Base-by-base conservation (phyloP, 2,113 vertebrate genomes). In the Pelecanoides urinatrix region DNA sequence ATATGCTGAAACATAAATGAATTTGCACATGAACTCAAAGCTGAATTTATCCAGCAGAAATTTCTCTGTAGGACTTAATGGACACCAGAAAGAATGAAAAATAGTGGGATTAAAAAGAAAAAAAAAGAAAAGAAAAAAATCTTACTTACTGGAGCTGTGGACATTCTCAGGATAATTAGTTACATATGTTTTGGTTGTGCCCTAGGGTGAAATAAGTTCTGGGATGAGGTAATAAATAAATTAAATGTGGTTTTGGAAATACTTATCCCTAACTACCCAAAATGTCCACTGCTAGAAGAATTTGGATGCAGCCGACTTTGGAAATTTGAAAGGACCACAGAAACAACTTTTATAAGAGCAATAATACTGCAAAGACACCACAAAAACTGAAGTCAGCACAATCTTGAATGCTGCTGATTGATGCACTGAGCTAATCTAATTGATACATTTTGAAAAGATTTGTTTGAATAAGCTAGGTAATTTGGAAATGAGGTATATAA, bases 201-300 rank as follows among this genome's bases (percentile, higher is more conserved):
- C 96, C 97, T 88, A 71, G 96, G 87, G 95, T 97, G 90, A 97
- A 96, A 96, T 95, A 96, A 97, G 62, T 96, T 90, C 93, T 97
- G 44, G 44, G 95, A 97, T 97, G 97, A 97, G 97, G 96, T 97
- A 97, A 97, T 97, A 97, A 97, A 97, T 94, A 97, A 97, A 97
- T 95, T 95, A 94, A 97, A 94, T 92, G 93, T 95, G 94, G 96
- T 89, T 97, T 97, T 97, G 96, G 95, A 97, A 97, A 97, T 55
- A 94, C 78, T 95, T 96, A 95, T 94, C 73, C 86, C 23, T 93
- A 93, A 88, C 95, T 96, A 94, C 78, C 94, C 95, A 87, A 92
- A 96, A 97, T 68, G 92, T 97, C 94, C 95, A 96, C 66, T 90
- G 94, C 85, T 93, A 78, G 66, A 95, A 96, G 77, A 94, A 96